A percentile compares a stretch with the other conserved stretches of the same genome.
These are phyloP conservation scores for Cantharis flavilabris DNA, from an alignment of 2,888 invertebrate species.

Conservation along the genomic window DNA sequence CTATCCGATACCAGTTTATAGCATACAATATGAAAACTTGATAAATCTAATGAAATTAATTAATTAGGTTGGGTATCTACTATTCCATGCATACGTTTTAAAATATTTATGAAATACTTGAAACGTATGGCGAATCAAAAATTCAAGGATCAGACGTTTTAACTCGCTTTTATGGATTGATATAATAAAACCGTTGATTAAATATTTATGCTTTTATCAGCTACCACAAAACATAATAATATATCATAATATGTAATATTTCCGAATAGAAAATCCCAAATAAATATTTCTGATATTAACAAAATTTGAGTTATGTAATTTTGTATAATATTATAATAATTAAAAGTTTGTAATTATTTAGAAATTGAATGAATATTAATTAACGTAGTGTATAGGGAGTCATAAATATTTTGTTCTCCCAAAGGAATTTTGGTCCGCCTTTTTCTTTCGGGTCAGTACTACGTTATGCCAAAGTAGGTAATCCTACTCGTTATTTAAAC, in stretches of 20 bases:
- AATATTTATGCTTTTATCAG: background rate
- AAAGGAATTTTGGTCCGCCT: conserved; percentile 17
- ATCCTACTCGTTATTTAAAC: background rate
- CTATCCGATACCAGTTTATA: too few species aligned
- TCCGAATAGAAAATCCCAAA: background rate
- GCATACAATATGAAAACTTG: too few species aligned
- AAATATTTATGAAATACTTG: background rate
- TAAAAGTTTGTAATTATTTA: background rate
- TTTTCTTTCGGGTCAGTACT: conserved; percentile 24
- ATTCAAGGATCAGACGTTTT: background rate
- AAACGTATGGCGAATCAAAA: background rate
- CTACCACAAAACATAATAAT: background rate
- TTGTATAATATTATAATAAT: background rate
- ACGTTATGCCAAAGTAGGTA: conserved; percentile 9
- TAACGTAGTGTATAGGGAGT: conserved; percentile 1
- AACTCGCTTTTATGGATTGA: background rate
- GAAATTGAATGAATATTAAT: conserved; percentile 3
- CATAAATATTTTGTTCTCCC: conserved; percentile 20
- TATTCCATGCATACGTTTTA: background rate
- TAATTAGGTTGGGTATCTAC: background rate
- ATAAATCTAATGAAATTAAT: background rate
- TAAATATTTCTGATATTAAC: background rate
- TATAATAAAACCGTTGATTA: background rate
- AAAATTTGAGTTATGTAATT: background rate
- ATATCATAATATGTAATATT: background rate